Percentiles rank a stretch among this genome's conserved stretches.
phyloP scores from a whole-genome alignment of 2,113 vertebrate genomes.

The Pongo pygmaeus region DNA sequence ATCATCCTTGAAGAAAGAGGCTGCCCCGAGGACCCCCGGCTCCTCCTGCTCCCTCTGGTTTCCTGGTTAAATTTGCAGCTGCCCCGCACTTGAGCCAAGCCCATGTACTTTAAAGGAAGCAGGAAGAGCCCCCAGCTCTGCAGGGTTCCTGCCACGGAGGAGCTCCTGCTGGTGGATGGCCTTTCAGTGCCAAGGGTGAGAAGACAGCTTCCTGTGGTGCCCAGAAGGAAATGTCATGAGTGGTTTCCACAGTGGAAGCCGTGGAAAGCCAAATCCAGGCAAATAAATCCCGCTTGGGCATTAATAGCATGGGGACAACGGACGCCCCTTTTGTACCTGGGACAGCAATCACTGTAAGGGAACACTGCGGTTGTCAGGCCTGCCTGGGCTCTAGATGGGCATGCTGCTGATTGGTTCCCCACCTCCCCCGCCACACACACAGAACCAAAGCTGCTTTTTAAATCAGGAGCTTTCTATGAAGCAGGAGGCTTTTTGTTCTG shows the following conservation, averaged over 20 bases:
- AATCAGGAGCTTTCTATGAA: not conserved
- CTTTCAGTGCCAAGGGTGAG: not conserved
- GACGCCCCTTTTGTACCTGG: not conserved
- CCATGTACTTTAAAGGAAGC: not conserved
- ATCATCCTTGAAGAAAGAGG: not conserved
- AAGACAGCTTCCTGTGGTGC: not conserved
- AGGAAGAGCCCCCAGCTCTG: not conserved
- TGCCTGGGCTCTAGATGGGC: not conserved
- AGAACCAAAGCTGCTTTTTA: not conserved
- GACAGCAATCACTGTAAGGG: fast-evolving
- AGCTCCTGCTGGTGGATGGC: not conserved
- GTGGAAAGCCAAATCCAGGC: not conserved
- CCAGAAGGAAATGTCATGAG: not conserved
- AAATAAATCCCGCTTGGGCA: not conserved
- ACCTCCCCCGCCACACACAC: not conserved
- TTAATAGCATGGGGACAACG: not conserved
- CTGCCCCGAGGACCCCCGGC: not conserved
- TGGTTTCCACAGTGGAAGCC: not conserved
- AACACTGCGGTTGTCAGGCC: not conserved
- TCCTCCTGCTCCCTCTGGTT: not conserved
- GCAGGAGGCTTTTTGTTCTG: not conserved
- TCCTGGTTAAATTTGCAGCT: not conserved
- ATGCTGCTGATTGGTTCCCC: not conserved
- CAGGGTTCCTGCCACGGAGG: not conserved
- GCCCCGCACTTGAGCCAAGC: not conserved